A percentile compares a stretch with the other conserved stretches of the same genome.
These are phyloP conservation scores for Drosophila kanekoi DNA, from an alignment of 2,888 invertebrate species.

Conservation along the genomic window DNA sequence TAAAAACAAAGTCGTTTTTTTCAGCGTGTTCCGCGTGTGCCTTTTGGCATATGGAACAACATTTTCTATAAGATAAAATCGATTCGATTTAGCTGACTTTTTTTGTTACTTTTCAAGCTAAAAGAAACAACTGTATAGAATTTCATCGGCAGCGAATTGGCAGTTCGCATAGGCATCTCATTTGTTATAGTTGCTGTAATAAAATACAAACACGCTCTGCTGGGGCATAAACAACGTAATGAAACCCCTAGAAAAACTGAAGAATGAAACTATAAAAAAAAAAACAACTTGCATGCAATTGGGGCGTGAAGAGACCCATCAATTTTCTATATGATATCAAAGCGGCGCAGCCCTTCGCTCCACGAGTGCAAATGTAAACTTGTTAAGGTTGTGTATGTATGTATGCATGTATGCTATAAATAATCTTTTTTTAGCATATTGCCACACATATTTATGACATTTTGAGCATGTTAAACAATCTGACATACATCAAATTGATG, in stretches of 20 bases:
- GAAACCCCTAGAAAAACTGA: constrained; percentile 7
- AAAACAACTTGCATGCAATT: constrained; percentile 36
- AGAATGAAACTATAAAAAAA: constrained; percentile 5
- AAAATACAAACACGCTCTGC: not conserved
- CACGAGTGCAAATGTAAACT: constrained; percentile 1
- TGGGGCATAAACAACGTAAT: not conserved
- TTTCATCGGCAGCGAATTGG: too few species aligned
- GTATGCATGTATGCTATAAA: constrained; percentile 21
- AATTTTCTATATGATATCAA: constrained; percentile 56
- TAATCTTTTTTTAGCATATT: constrained; percentile 14
- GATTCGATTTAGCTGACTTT: not conserved
- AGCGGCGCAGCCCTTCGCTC: constrained; percentile 28
- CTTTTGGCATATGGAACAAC: too few species aligned
- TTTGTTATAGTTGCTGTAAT: not conserved
- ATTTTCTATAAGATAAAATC: not conserved
- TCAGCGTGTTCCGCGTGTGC: too few species aligned
- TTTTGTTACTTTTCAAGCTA: not conserved
- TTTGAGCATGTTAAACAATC: constrained; percentile 29
- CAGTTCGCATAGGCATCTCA: not conserved
- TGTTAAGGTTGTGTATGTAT: constrained; percentile 11
- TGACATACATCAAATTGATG: constrained; percentile 36
- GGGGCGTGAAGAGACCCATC: constrained; percentile 65
- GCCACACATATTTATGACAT: constrained; percentile 39
- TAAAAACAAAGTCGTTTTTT: not conserved
- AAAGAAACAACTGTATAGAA: too few species aligned